phyloP scores from a whole-genome alignment of 2,797 vertebrate species.

The Melanogrammus aeglefinus region DNA sequence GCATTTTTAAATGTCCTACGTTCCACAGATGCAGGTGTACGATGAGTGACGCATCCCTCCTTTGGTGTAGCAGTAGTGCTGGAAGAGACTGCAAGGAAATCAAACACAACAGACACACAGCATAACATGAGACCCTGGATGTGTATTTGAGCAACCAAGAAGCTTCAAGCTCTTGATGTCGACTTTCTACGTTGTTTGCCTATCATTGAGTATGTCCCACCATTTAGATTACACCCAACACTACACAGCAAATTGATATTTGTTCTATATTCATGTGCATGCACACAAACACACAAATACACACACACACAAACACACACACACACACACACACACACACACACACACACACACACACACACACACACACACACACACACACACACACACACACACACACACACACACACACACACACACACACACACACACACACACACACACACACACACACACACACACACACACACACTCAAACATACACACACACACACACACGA shows the following conservation, averaged over 20 bases:
- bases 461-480: not conserved
- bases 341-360: not conserved
- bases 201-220: not conserved
- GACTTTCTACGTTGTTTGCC: not conserved
- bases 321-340: too few species aligned
- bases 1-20: conserved; percentile 64
- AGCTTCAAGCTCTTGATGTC: not conserved
- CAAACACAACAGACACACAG: not conserved
- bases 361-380: not conserved
- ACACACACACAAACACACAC: not conserved
- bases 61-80: conserved; percentile 89
- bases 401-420: not conserved
- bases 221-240: not conserved
- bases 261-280: not conserved
- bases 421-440: not conserved
- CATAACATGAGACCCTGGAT: conserved; percentile 82
- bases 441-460: not conserved
- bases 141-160: conserved; percentile 83
- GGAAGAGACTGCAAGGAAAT: conserved; percentile 81
- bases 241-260: not conserved
- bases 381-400: not conserved
- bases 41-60: conserved; percentile 95
- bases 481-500: not conserved
- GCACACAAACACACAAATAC: not conserved
- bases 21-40: conserved; percentile 97